Evolutionary conservation across 2,797 vertebrate species (phyloP).

Genomic region (Oreonectes daqikongensis): DNA sequence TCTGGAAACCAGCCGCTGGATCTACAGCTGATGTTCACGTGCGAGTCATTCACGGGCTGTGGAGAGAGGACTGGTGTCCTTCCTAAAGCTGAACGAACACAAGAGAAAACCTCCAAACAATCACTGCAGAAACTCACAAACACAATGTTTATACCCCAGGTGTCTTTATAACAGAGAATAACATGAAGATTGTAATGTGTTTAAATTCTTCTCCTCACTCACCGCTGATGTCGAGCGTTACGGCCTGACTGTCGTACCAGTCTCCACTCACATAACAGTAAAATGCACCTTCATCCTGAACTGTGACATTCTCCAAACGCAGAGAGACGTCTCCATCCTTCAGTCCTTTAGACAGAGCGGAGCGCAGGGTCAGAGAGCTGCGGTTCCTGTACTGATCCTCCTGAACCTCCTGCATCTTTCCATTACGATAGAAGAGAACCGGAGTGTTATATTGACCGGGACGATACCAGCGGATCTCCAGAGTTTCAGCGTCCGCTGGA

Average conservation of each 20-base stretch:
- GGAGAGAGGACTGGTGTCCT: conserved; percentile 52
- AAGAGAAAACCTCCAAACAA: background rate
- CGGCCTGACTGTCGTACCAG: background rate
- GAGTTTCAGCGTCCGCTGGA: conserved; percentile 48
- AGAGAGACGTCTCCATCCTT: conserved; percentile 66
- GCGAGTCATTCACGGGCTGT: conserved; percentile 15
- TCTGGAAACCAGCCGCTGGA: conserved; percentile 70
- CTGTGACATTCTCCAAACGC: conserved; percentile 53
- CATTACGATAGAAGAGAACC: conserved; percentile 38
- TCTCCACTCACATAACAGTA: conserved; percentile 65
- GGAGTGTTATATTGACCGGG: background rate
- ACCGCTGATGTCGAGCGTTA: conserved; percentile 62
- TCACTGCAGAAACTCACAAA: too few relatives aligned
- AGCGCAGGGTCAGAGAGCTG: conserved; percentile 56
- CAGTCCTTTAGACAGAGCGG: conserved; percentile 55
- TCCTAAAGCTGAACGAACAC: conserved; percentile 59
- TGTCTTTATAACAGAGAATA: too few relatives aligned
- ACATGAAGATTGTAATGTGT: too few relatives aligned
- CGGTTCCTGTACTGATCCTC: conserved; percentile 36
- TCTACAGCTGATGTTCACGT: conserved; percentile 67
- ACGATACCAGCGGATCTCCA: conserved; percentile 70
- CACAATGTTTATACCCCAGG: too few relatives aligned
- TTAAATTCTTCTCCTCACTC: conserved; percentile 37
- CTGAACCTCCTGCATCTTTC: background rate
- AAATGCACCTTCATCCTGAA: conserved; percentile 60